A percentile compares a stretch with the other conserved stretches of the same genome.
Conservation (phyloP, 1,140 invertebrate genomes). For the Scaptodrosophila lebanonensis region DNA sequence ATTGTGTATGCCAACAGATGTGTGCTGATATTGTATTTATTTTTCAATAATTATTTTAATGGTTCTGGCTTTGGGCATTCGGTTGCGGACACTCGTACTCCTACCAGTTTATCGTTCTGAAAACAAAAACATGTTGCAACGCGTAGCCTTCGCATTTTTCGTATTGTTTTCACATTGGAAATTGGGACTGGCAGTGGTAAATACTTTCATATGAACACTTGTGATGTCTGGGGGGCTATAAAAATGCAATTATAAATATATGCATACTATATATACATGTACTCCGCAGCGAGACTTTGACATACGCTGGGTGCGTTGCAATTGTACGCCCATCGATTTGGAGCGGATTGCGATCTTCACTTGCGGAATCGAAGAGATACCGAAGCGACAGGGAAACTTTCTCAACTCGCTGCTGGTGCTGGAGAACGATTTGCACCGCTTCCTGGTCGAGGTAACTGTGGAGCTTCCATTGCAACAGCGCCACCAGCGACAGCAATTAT, state of each 20-base stretch:
- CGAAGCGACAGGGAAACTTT: slow-evolving; percentile 39
- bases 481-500: slow-evolving; percentile 13
- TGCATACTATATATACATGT: not conserved
- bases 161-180: no score
- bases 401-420: slow-evolving; percentile 26
- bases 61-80: slow-evolving; percentile 30
- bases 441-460: slow-evolving; percentile 32
- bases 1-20: slow-evolving; percentile 29
- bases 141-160: slow-evolving; percentile 14
- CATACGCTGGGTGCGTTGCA: slow-evolving; percentile 40
- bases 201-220: not conserved
- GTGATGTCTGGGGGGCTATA: no score
- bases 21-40: slow-evolving; percentile 35
- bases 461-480: slow-evolving; percentile 6
- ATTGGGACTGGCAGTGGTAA: not conserved
- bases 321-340: slow-evolving; percentile 36
- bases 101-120: slow-evolving; percentile 5
- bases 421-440: slow-evolving; percentile 4
- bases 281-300: slow-evolving; percentile 38
- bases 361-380: slow-evolving; percentile 29
- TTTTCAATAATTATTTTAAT: slow-evolving; percentile 37
- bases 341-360: slow-evolving; percentile 13
- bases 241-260: slow-evolving; percentile 2
- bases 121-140: slow-evolving; percentile 22
- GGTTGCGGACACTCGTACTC: slow-evolving; percentile 31